Percentiles rank a stretch among this genome's conserved stretches.
These are phyloP conservation scores for Oncorhynchus kisutch DNA, from an alignment of 2,113 vertebrate species.

Conservation along the genomic window DNA sequence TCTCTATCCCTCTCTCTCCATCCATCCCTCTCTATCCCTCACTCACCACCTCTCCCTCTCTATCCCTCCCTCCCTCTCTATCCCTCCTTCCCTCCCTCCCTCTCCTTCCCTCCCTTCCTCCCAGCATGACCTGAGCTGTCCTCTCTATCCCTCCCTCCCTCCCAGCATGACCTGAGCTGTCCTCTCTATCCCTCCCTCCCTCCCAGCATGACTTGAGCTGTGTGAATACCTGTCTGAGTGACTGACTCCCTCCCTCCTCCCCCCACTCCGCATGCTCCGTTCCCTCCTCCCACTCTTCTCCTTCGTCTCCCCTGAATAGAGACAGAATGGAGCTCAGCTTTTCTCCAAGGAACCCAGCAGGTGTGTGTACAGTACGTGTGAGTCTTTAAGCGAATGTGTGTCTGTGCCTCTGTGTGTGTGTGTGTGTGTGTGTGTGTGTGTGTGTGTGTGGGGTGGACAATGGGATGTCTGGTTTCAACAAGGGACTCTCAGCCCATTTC, in stretches of 20 bases:
- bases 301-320: constrained; percentile 27
- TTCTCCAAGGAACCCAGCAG: constrained; percentile 61
- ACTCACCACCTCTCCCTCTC: too few species aligned
- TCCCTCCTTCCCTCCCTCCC: constrained; percentile 24
- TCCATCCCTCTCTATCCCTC: too few species aligned
- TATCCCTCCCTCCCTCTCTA: constrained; percentile 23
- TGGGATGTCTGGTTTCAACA: constrained; percentile 63
- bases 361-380: constrained; percentile 58
- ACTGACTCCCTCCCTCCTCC: constrained; percentile 12
- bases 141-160: not conserved
- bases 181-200: not conserved
- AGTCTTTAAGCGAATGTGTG: constrained; percentile 23
- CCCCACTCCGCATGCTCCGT: not conserved
- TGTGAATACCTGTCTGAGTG: not conserved
- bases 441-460: constrained; percentile 25
- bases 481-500: constrained; percentile 65
- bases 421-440: constrained; percentile 36
- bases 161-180: not conserved
- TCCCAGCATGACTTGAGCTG: constrained; percentile 4
- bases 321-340: constrained; percentile 43
- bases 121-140: not conserved
- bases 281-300: not conserved
- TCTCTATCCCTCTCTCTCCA: too few species aligned
- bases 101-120: not conserved
- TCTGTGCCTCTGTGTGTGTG: constrained; percentile 22